Evolutionary conservation across 2,113 vertebrate genomes (phyloP), one percentile per base, ranked within the genome.

Genomic region (Antechinus flavipes): DNA sequence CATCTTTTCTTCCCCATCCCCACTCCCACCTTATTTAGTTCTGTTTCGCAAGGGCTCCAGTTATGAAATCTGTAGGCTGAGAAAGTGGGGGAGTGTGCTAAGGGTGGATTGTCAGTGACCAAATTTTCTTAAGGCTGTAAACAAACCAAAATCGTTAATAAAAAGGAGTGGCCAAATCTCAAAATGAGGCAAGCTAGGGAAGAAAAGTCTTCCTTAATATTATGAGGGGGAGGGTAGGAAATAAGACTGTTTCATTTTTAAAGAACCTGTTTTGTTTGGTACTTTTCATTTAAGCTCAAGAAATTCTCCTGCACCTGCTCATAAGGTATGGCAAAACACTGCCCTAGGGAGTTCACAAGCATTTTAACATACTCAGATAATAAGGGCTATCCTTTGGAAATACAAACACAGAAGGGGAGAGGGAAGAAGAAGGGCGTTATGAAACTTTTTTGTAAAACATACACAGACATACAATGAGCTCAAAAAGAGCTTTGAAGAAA

Each of bases 51-150:
- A 99, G 54, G 95, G 90, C 76, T 97, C 55, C 94, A 93, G 96
- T 99, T 99, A 98, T 99, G 98, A 98, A 99, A 99, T 98, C 98
- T 91, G 50, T 92, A 16, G 95, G 61, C 97, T 98, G 95, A 98
- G 97, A 98, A 98, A 96, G 96, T 97, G 58, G 53, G 91, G 94
- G 95, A 94, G 98, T 97, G 97, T 54, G 54, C 50, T 27, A 54
- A 90, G 93, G 55, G 84, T 94, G 90, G 98, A 98, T 98, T 97
- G 97, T 98, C 97, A 98, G 96, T 97, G 98, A 98, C 98, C 98
- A 98, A 97, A 96, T 97, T 98, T 98, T 96, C 98, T 98, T 97
- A 92, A 97, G 98, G 98, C 98, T 96, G 97, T 97, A 98, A 98
- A 98, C 97, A 98, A 98, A 98, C 12, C 96, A 94, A 97, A 98